Base-by-base conservation (phyloP, 2,797 vertebrate species). In the Centroberyx gerrardi region DNA sequence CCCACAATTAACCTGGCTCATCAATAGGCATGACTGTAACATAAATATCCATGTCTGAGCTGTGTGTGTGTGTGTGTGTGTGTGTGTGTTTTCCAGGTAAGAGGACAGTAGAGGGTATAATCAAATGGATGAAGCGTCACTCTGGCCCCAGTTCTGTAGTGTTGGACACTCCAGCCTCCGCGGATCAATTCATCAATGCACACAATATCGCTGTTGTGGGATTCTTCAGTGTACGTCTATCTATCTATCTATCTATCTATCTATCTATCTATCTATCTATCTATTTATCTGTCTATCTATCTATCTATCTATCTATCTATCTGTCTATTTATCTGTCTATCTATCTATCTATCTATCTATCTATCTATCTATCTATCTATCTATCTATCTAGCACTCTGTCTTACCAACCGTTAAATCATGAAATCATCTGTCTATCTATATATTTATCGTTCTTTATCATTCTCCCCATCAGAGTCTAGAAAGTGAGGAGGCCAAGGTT, bases 171-270 rank as follows among this genome's bases (percentile, higher is more conserved):
- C 60, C 79, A 0, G 78, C 66, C 2, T 62, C 86, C 0, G 86
- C 87, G 0, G 78, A 89, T 0, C 63, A 90, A 17, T 94, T 98
- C 44, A 61, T 96, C 5, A 29, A 51, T 0, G 52, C 93, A 36
- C 81, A 93, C 52, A 91, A 95, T 0, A 6, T 96, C 48, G 83
- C 94, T 0, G 95, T 95, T 0, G 29, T 99, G 0, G 98, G 97
- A 59, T 99, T 99, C 91, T 98, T 99, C 82, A 87, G 95, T 81
- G 97, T 98, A 90, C 0, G 85, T 71, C 40, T 1, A 46, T 29
- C 13, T 18, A 46, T 68, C 31, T 56, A 8, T 54, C 28, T 49
- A 18, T 59, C 29, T 38, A 31, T 44, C 15, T 42, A 15, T 73
- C 15, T 71, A 31, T 61, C 29, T 52, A 44, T 51, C 42, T 70